phyloP scores from a whole-genome alignment of 2,797 vertebrate species.

The Molossus molossus region DNA sequence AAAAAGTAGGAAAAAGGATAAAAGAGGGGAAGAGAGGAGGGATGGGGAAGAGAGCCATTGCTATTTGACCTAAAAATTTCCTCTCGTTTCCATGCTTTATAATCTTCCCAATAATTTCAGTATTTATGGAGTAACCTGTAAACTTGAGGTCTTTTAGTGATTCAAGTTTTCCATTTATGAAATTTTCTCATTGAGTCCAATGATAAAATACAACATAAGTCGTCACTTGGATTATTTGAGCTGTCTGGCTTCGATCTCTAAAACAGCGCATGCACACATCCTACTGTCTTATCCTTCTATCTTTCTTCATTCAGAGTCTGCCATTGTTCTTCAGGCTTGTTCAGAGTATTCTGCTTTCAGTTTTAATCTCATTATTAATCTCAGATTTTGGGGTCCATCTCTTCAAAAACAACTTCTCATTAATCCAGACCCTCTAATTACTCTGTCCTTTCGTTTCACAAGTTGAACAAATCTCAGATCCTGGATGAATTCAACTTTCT shows the following conservation, averaged over 20 bases:
- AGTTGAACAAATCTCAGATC: not conserved
- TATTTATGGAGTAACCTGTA: not conserved
- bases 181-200: not conserved
- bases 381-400: not conserved
- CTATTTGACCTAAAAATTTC: not conserved
- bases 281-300: not conserved
- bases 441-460: not conserved
- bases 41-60: too few relatives aligned
- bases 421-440: not conserved
- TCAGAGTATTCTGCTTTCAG: not conserved
- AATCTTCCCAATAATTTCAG: not conserved
- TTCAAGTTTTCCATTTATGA: not conserved
- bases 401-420: conserved; percentile 33
- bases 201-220: not conserved
- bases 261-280: not conserved
- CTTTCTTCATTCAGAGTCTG: not conserved
- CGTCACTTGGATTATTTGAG: not conserved
- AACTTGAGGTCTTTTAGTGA: not conserved
- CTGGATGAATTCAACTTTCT: not conserved
- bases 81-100: not conserved
- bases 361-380: not conserved
- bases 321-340: not conserved
- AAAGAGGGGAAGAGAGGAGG: fast-evolving
- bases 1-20: not conserved
- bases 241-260: not conserved